Evolutionary conservation across 2,113 vertebrate genomes (phyloP).

Genomic region (Tragulus kanchil): DNA sequence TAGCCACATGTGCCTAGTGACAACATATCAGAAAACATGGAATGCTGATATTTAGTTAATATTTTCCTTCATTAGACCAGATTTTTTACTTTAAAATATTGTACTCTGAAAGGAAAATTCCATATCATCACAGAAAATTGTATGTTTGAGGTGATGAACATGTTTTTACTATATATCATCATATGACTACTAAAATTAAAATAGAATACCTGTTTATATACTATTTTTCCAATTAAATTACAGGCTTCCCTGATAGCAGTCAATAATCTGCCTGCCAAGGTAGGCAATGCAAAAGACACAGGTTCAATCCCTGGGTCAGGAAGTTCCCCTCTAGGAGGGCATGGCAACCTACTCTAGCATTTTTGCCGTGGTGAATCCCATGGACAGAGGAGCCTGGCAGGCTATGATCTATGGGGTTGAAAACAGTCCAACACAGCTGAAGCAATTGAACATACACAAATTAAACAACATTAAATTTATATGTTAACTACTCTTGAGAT

Average conservation of each 20-base stretch:
- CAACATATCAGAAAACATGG: too few species aligned
- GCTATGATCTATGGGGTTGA: background rate
- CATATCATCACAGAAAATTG: background rate
- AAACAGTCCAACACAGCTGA: background rate
- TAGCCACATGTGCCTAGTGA: background rate
- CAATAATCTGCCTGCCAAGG: background rate
- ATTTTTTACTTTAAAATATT: background rate
- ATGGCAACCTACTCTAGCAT: background rate
- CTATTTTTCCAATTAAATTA: background rate
- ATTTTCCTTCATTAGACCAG: background rate
- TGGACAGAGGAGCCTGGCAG: background rate
- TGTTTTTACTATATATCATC: background rate
- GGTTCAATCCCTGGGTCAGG: background rate
- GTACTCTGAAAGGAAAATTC: background rate
- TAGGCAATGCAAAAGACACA: background rate
- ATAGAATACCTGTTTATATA: background rate
- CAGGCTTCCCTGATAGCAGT: background rate
- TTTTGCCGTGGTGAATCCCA: background rate
- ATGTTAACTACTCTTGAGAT: background rate
- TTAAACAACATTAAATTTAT: background rate
- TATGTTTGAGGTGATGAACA: background rate
- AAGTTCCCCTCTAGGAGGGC: background rate
- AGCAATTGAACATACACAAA: background rate
- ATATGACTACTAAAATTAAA: background rate
- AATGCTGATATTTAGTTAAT: background rate